A percentile compares a stretch with the other conserved stretches of the same genome.
Evolutionary conservation across 2,888 invertebrate species (phyloP).

Genomic region (Hypena proboscidalis): DNA sequence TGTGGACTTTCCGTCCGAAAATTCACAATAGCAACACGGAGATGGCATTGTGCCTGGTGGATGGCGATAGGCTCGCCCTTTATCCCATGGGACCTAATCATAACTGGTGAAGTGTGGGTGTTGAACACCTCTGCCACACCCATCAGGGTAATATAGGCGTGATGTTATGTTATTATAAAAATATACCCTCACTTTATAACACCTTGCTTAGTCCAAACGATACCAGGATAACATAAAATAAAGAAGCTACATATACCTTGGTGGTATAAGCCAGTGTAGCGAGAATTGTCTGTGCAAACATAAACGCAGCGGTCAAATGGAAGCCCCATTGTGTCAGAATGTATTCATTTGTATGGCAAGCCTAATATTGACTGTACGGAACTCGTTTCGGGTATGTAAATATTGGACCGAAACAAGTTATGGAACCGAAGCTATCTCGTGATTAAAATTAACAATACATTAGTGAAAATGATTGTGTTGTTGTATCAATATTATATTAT

Average conservation of each 20-base stretch:
- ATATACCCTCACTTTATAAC: too few relatives aligned
- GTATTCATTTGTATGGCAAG: constrained; percentile 83
- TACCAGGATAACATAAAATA: constrained; percentile 33
- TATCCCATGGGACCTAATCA: too few relatives aligned
- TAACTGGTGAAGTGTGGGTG: too few relatives aligned
- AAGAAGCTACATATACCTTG: constrained; percentile 56
- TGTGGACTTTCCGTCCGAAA: too few relatives aligned
- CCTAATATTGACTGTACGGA: constrained; percentile 78
- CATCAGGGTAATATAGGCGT: too few relatives aligned
- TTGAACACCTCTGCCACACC: too few relatives aligned
- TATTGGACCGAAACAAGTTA: constrained; percentile 56
- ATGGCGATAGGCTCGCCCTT: too few relatives aligned
- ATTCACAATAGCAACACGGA: too few relatives aligned
- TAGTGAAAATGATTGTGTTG: constrained; percentile 18
- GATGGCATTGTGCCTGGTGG: too few relatives aligned
- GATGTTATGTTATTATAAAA: too few relatives aligned
- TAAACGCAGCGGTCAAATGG: constrained; percentile 77
- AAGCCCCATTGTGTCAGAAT: constrained; percentile 80
- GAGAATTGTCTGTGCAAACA: constrained; percentile 81
- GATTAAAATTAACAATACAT: constrained; percentile 58
- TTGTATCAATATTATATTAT: neutral
- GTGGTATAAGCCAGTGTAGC: constrained; percentile 69
- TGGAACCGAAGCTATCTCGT: constrained; percentile 53
- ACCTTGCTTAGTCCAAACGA: constrained; percentile 14
- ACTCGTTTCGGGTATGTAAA: constrained; percentile 78